phyloP scores from a whole-genome alignment of 2,888 invertebrate species.

The Baronia brevicornis region DNA sequence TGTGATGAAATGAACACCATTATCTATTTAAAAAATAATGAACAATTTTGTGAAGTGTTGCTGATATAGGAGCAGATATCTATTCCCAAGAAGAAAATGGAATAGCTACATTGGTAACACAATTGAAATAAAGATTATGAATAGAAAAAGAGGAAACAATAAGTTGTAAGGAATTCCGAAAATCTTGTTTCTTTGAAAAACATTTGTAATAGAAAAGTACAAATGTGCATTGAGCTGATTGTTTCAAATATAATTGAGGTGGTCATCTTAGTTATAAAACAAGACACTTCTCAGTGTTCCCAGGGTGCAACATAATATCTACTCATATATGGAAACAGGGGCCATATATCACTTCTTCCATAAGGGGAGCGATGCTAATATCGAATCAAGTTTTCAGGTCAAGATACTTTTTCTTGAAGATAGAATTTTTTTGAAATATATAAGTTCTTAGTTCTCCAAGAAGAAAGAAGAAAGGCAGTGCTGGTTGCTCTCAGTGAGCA shows the following conservation, averaged over 20 bases:
- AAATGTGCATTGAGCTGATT: slow-evolving; percentile 17
- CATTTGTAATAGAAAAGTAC: slow-evolving; percentile 22
- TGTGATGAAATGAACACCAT: slow-evolving; percentile 8
- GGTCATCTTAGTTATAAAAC: slow-evolving; percentile 17
- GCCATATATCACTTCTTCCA: slow-evolving; percentile 33
- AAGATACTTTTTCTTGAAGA: slow-evolving; percentile 42
- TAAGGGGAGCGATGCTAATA: slow-evolving; percentile 65
- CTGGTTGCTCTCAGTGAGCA: slow-evolving; percentile 59
- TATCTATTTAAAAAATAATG: slow-evolving; percentile 4
- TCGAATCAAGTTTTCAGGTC: slow-evolving; percentile 74
- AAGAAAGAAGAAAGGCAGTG: slow-evolving; percentile 44
- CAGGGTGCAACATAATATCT: slow-evolving; percentile 33
- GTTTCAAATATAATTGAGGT: slow-evolving; percentile 17
- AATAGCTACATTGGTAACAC: slow-evolving; percentile 10
- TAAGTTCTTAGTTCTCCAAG: slow-evolving; percentile 22
- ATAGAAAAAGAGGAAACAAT: slow-evolving; percentile 16
- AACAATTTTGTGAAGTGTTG: slow-evolving; percentile 24
- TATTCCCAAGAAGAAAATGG: slow-evolving; percentile 18
- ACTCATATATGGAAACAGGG: slow-evolving; percentile 40
- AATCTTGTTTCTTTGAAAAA: slow-evolving; percentile 17
- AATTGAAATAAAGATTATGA: slow-evolving; percentile 2
- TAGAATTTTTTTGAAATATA: slow-evolving; percentile 35
- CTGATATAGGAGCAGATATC: slow-evolving; percentile 20
- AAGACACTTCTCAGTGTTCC: slow-evolving; percentile 24
- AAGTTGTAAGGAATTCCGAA: slow-evolving; percentile 15